Conservation (phyloP, 2,888 invertebrate species). For the Anoncus sp. region DNA sequence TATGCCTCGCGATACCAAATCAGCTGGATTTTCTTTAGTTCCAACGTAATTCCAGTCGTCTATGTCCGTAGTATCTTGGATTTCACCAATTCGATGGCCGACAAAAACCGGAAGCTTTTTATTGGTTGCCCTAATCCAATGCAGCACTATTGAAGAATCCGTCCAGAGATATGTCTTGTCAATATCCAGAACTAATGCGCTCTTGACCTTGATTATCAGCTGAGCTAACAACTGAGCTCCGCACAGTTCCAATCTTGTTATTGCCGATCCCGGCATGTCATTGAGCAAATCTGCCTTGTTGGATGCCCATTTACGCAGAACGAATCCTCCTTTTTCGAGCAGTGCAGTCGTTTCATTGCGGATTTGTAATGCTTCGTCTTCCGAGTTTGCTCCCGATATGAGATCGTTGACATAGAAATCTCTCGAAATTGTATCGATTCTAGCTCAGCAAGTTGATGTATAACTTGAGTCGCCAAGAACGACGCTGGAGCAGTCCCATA, state of each 20-base stretch:
- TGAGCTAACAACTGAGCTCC: conserved; percentile 38
- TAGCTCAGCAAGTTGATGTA: conserved; percentile 52
- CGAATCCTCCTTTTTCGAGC: conserved; percentile 33
- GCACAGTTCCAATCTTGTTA: conserved; percentile 35
- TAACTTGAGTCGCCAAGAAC: conserved; percentile 58
- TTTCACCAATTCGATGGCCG: conserved; percentile 39
- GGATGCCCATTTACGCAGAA: conserved; percentile 36
- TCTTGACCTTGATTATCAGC: conserved; percentile 16
- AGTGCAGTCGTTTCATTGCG: conserved; percentile 6
- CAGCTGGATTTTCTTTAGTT: conserved; percentile 40
- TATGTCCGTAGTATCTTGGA: conserved; percentile 32
- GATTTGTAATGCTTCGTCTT: conserved; percentile 3
- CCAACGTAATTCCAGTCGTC: conserved; percentile 39
- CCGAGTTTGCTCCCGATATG: conserved; percentile 29
- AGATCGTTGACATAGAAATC: conserved; percentile 61
- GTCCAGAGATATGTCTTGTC: conserved; percentile 30
- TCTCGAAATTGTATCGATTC: conserved; percentile 45
- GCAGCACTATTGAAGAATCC: no score
- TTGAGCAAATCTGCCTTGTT: conserved; percentile 5
- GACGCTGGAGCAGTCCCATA: conserved; percentile 61
- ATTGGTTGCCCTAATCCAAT: conserved; percentile 30
- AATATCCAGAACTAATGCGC: conserved; percentile 9
- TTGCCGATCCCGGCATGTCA: background rate
- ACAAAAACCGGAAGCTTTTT: conserved; percentile 47
- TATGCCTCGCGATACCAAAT: conserved; percentile 30